Evolutionary conservation across 2,888 invertebrate genomes (phyloP).

Genomic region (Barypeithes pellucidus): DNA sequence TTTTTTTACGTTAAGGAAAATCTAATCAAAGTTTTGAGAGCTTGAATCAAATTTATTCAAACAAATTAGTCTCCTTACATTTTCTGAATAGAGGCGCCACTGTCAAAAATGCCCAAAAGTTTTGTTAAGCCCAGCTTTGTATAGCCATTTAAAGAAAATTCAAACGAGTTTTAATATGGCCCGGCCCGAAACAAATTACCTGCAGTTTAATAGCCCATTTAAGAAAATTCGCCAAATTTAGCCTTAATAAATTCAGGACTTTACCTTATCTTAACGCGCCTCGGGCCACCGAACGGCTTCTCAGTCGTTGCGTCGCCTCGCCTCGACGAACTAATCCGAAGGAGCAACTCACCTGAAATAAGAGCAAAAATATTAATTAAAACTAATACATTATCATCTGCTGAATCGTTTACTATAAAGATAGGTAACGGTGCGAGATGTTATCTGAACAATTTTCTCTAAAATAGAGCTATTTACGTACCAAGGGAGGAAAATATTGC

Average conservation of each 20-base stretch:
- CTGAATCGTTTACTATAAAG: slow-evolving; percentile 32
- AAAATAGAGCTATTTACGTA: too few relatives aligned
- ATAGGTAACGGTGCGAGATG: too few relatives aligned
- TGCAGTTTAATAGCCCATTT: slow-evolving; percentile 70
- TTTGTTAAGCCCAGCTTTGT: slow-evolving; percentile 30
- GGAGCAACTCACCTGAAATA: slow-evolving; percentile 65
- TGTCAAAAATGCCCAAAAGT: slow-evolving; percentile 13
- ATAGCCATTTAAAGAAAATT: slow-evolving; percentile 60
- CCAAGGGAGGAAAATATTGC: too few relatives aligned
- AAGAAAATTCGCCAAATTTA: slow-evolving; percentile 70
- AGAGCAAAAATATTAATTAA: slow-evolving; percentile 62
- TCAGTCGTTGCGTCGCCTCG: slow-evolving; percentile 41
- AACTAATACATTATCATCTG: slow-evolving; percentile 54
- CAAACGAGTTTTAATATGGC: slow-evolving; percentile 68
- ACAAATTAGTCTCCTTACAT: neutral
- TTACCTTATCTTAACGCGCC: slow-evolving; percentile 69
- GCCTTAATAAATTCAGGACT: slow-evolving; percentile 70
- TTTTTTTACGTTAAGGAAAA: too few relatives aligned
- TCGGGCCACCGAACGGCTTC: slow-evolving; percentile 59
- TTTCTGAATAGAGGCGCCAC: neutral
- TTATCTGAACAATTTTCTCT: too few relatives aligned
- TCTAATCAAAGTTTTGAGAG: too few relatives aligned
- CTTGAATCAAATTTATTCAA: too few relatives aligned
- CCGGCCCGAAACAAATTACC: slow-evolving; percentile 69
- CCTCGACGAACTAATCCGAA: slow-evolving; percentile 53